A percentile compares a stretch with the other conserved stretches of the same genome.
These are phyloP conservation scores for Podargus strigoides DNA, from an alignment of 2,797 vertebrate species.

Conservation along the genomic window DNA sequence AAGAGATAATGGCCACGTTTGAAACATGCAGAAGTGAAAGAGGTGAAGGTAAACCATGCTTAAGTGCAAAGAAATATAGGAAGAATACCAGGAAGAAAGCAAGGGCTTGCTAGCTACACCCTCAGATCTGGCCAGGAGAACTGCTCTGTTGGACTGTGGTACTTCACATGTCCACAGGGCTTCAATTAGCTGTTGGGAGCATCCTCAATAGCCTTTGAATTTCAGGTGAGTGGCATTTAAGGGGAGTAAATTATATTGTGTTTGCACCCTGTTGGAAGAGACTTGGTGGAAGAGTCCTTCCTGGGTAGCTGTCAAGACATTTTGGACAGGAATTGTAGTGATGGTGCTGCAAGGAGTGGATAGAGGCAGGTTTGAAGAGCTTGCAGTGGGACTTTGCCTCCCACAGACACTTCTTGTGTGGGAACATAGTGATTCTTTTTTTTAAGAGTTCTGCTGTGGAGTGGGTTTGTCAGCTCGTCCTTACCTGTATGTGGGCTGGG, in stretches of 20 bases:
- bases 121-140: not conserved
- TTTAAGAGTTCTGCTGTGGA: not conserved
- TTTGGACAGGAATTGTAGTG: not conserved
- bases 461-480: constrained; percentile 15
- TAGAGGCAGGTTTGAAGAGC: not conserved
- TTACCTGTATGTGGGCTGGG: constrained; percentile 43
- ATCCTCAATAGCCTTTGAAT: not conserved
- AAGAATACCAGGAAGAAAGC: not conserved
- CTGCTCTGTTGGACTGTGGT: not conserved
- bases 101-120: not conserved
- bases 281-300: not conserved
- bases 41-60: not conserved
- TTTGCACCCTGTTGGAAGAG: not conserved
- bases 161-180: not conserved
- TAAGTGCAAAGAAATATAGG: not conserved
- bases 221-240: not conserved
- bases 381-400: not conserved
- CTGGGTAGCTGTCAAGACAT: not conserved
- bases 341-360: not conserved
- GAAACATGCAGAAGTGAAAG: not conserved
- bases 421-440: not conserved
- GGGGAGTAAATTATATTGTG: not conserved
- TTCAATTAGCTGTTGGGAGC: not conserved
- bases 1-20: not conserved
- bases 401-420: not conserved